Conservation (phyloP, 2,888 invertebrate species). For the Hedya salicella region DNA sequence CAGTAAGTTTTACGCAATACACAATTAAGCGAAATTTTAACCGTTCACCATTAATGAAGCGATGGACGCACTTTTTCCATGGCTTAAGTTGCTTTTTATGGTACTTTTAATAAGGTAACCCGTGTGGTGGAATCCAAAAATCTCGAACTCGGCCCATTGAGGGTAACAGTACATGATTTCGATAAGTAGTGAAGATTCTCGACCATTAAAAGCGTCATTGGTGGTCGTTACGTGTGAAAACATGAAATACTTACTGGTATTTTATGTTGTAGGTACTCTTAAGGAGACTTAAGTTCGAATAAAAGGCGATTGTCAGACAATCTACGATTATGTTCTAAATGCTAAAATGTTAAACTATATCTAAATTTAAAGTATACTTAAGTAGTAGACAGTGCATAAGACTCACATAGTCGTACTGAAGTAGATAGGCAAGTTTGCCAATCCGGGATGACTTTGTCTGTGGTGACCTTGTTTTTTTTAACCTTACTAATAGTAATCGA, state of each 20-base stretch:
- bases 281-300: too few relatives aligned
- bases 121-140: slow-evolving; percentile 15
- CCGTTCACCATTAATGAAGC: slow-evolving; percentile 28
- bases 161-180: background rate
- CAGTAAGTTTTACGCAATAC: slow-evolving; percentile 24
- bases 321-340: too few relatives aligned
- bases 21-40: slow-evolving; percentile 26
- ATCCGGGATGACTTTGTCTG: too few relatives aligned
- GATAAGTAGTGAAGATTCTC: slow-evolving; percentile 22
- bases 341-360: too few relatives aligned
- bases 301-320: too few relatives aligned
- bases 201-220: slow-evolving; percentile 20
- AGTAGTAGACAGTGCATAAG: too few relatives aligned
- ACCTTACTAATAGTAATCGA: too few relatives aligned
- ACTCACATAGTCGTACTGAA: too few relatives aligned
- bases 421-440: too few relatives aligned
- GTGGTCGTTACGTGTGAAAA: slow-evolving; percentile 12
- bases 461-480: too few relatives aligned
- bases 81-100: slow-evolving; percentile 22
- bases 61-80: slow-evolving; percentile 22
- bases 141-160: background rate
- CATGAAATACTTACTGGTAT: background rate
- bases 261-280: background rate
- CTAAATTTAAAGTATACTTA: too few relatives aligned
- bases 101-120: slow-evolving; percentile 27